Base-by-base conservation (phyloP, 2,888 invertebrate species). In the Clostera curtula region DNA sequence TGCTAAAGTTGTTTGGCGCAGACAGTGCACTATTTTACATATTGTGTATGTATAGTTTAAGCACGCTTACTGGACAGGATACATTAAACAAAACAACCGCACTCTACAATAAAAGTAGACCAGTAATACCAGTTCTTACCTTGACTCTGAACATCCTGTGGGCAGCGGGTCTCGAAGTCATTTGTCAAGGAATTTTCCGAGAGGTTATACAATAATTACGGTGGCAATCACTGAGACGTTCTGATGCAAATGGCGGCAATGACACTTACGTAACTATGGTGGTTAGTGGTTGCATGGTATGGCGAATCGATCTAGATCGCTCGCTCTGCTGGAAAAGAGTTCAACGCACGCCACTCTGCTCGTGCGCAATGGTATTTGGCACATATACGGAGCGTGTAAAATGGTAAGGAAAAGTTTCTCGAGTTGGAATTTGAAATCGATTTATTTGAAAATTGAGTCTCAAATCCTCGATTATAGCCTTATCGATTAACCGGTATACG, bases 181-280 rank as follows among this genome's bases (percentile, higher is more conserved):
- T 29, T 32, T 38, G 43, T 49, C 47, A 53, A 48, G 48, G 43
- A 44, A 60, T 64, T 63, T 62, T 58, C 61, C 48, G 34, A 48
- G 43, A 53, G 12, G 33, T 75, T 74, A 70, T 67, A 68, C 63
- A 74, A 73, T 67, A 61, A 67, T 67, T 70, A 57, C 63, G 43
- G 40, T 49, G 50, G 42, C 52, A 51, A 59, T 66, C 57, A 55
- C 59, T 46, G 44, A 46, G 34, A 46, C 35, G 38, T 58, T 57
- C 59, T 65, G 62, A 73, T 75, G 73, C 68, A 76, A 75, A 76
- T 76, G 35, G 46, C 62, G 60, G 56, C 66, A 68, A 61, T 69
- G 72, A 68, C 70, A 71, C 66, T 75, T 75, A 56, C 64, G 57
- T 57, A 71, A 76, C 45, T 34, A 44, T 41, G 34, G 46, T 49